Percentiles rank a stretch among this genome's conserved stretches.
These are phyloP conservation scores for Perodicticus potto DNA, from an alignment of 2,797 vertebrate species.

Conservation along the genomic window DNA sequence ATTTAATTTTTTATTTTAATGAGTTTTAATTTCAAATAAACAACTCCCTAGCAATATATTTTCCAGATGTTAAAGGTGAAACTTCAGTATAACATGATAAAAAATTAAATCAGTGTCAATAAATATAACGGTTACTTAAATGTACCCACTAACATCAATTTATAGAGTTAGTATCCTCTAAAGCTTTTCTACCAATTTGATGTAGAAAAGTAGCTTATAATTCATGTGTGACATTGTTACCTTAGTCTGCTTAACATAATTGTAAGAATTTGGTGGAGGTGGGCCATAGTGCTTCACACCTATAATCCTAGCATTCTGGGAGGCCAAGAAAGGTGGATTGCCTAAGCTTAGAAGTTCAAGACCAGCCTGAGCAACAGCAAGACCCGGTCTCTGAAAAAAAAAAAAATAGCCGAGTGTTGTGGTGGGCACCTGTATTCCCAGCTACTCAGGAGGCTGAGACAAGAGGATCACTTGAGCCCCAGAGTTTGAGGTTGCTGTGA, in stretches of 20 bases:
- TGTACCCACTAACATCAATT: not conserved
- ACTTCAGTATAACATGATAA: not conserved
- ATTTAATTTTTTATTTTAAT: conserved; percentile 10
- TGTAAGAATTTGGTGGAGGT: not conserved
- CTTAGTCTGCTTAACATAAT: not conserved
- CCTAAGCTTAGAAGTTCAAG: too few species aligned
- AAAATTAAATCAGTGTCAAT: not conserved
- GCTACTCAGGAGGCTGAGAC: too few species aligned
- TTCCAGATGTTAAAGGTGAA: not conserved
- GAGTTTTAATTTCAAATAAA: conserved; percentile 9
- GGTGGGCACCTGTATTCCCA: too few species aligned
- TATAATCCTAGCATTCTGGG: too few species aligned
- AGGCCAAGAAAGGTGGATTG: too few species aligned
- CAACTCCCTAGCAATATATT: not conserved
- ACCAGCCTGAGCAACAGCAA: too few species aligned
- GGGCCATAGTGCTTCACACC: too few species aligned
- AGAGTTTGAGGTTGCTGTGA: too few species aligned
- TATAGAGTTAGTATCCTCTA: not conserved
- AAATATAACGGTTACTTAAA: not conserved
- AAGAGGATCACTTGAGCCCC: too few species aligned
- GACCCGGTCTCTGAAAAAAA: too few species aligned
- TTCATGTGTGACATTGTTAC: not conserved
- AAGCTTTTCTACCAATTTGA: not conserved
- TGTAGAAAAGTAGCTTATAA: not conserved
- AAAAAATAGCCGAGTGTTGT: too few species aligned